Percentiles rank a stretch among this genome's conserved stretches.
Evolutionary conservation across 1,140 invertebrate genomes (phyloP).

Genomic region (Drosophila obscura): DNA sequence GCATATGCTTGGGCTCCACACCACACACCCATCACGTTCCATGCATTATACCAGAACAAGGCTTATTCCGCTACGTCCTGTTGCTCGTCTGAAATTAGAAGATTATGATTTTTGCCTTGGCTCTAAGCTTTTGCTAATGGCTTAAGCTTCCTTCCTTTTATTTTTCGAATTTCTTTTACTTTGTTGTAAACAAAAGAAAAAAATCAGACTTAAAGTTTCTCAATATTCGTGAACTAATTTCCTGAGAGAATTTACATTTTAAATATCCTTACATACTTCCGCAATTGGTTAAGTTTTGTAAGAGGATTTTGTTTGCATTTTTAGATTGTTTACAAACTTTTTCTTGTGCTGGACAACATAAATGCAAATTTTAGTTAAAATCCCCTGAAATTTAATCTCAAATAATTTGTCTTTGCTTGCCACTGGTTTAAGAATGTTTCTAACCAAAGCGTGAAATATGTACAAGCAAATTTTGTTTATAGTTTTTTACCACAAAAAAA

Average conservation of each 20-base stretch:
- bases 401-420: conserved; percentile 2
- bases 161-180: background rate
- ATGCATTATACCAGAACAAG: conserved; percentile 24
- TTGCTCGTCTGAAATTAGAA: conserved; percentile 57
- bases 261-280: conserved; percentile 22
- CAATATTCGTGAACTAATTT: conserved; percentile 38
- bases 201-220: conserved; percentile 11
- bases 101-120: conserved; percentile 70
- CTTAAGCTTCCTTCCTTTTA: conserved; percentile 50
- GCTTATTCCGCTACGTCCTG: conserved; percentile 12
- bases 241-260: conserved; percentile 22
- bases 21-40: conserved; percentile 31
- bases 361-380: too few species aligned
- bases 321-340: too few species aligned
- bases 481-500: too few species aligned
- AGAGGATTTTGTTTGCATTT: background rate
- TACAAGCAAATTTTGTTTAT: too few species aligned
- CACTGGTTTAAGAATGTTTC: too few species aligned
- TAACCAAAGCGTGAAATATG: too few species aligned
- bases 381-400: too few species aligned
- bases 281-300: background rate
- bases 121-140: conserved; percentile 68
- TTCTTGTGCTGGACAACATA: too few species aligned
- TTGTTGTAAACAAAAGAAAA: background rate
- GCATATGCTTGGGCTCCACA: conserved; percentile 64